Conservation (phyloP, 2,888 invertebrate species). For the Uropetala carovei region DNA sequence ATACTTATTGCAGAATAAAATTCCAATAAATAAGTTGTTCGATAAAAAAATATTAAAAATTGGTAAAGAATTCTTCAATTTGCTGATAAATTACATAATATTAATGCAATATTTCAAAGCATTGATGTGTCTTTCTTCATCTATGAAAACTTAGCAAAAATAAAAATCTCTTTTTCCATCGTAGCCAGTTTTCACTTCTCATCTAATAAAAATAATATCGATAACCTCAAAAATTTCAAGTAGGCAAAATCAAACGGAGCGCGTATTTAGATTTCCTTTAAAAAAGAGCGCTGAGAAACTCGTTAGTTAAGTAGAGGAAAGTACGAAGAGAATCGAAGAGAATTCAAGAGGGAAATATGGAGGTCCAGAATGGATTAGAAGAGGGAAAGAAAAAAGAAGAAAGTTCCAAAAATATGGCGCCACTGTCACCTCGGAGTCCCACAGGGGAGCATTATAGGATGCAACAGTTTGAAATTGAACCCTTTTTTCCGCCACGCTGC, state of each 20-base stretch:
- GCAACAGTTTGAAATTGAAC: constrained; percentile 19
- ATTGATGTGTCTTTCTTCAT: too few species aligned
- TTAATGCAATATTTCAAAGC: too few species aligned
- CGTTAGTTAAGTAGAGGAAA: neutral
- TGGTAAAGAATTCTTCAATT: too few species aligned
- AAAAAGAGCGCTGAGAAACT: neutral
- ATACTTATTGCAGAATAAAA: too few species aligned
- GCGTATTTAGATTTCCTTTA: neutral
- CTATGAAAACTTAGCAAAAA: too few species aligned
- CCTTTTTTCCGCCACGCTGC: neutral
- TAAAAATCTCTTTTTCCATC: too few species aligned
- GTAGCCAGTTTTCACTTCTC: too few species aligned
- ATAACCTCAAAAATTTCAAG: neutral
- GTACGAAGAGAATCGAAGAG: neutral
- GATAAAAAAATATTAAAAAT: too few species aligned
- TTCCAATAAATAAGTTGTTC: too few species aligned
- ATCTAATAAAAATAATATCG: neutral
- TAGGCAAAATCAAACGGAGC: neutral
- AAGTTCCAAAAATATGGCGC: constrained; percentile 7
- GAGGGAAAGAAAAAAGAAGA: neutral
- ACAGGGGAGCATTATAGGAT: neutral
- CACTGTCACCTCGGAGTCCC: neutral
- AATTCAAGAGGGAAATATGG: constrained; percentile 3
- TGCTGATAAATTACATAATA: too few species aligned
- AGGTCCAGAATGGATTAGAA: constrained; percentile 21